A percentile compares a stretch with the other conserved stretches of the same genome.
phyloP scores from a whole-genome alignment of 35 echinoderm and acorn worm species.

The Apostichopus parvimensis region DNA sequence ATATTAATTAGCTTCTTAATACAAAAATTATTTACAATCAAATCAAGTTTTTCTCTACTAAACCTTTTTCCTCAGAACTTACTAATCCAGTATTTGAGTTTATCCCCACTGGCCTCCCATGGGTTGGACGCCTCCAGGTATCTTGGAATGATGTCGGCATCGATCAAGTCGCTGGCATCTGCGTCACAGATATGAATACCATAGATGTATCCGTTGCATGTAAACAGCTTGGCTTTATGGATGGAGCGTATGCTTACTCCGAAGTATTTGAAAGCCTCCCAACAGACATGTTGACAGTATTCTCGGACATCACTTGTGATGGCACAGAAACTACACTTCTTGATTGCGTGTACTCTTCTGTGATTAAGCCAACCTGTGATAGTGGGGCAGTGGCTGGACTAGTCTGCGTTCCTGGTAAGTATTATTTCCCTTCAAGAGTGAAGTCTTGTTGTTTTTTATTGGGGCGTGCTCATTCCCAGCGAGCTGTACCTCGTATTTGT shows the following conservation, averaged over 20 bases:
- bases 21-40: neutral
- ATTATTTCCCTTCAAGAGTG: neutral
- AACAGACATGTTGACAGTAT: neutral
- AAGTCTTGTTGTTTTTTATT: too few species aligned
- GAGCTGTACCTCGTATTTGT: too few species aligned
- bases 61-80: neutral
- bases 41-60: neutral
- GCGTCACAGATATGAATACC: neutral
- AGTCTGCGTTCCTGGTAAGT: slow-evolving; percentile 30
- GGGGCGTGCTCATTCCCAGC: too few species aligned
- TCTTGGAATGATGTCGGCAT: slow-evolving; percentile 14
- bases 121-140: slow-evolving; percentile 1
- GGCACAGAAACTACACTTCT: neutral
- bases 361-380: slow-evolving; percentile 11
- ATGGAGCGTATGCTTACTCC: neutral
- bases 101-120: slow-evolving; percentile 17
- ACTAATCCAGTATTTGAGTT: neutral
- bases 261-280: neutral
- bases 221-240: neutral
- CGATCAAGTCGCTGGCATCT: slow-evolving; percentile 4
- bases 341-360: neutral
- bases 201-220: slow-evolving; percentile 2
- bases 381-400: neutral
- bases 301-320: neutral
- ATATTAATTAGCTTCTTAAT: too few species aligned